Percentiles rank a stretch among this genome's conserved stretches.
phyloP scores from a whole-genome alignment of 2,113 vertebrate species.

The Lethenteron camtschaticum region DNA sequence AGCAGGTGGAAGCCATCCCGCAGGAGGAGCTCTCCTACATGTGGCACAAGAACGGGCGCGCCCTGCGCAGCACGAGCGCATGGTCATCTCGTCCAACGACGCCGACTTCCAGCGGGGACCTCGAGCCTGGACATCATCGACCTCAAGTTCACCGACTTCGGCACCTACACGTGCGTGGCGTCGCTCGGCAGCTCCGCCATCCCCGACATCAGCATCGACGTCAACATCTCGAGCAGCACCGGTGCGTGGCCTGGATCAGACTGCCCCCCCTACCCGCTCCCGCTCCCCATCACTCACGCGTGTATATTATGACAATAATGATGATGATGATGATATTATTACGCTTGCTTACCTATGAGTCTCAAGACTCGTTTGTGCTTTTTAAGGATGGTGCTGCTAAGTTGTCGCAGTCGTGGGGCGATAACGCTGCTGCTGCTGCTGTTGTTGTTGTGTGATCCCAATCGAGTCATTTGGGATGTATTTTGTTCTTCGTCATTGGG shows the following conservation, averaged over 20 bases:
- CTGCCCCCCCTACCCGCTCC: background rate
- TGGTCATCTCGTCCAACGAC: conserved; percentile 67
- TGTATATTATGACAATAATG: no score
- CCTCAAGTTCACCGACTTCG: conserved; percentile 79
- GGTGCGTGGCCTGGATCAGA: conserved; percentile 34
- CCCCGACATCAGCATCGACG: conserved; percentile 58
- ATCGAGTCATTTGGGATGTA: no score
- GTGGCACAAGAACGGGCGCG: conserved; percentile 75
- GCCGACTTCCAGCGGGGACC: conserved; percentile 60
- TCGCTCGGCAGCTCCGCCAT: conserved; percentile 38
- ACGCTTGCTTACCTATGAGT: no score
- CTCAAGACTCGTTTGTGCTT: no score
- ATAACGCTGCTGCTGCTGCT: no score
- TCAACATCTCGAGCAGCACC: conserved; percentile 91
- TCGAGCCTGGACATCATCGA: conserved; percentile 91
- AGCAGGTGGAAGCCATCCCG: conserved; percentile 58
- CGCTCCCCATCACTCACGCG: no score
- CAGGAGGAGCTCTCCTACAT: conserved; percentile 90
- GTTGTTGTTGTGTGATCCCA: no score
- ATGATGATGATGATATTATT: no score
- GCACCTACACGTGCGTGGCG: conserved; percentile 68
- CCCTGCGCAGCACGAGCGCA: conserved; percentile 42
- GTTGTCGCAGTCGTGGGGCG: no score
- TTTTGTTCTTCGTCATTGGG: no score
- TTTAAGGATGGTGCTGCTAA: no score